These are phyloP conservation scores for Leptarthrus brevirostris DNA, from an alignment of 2,888 invertebrate species.

Conservation along the genomic window DNA sequence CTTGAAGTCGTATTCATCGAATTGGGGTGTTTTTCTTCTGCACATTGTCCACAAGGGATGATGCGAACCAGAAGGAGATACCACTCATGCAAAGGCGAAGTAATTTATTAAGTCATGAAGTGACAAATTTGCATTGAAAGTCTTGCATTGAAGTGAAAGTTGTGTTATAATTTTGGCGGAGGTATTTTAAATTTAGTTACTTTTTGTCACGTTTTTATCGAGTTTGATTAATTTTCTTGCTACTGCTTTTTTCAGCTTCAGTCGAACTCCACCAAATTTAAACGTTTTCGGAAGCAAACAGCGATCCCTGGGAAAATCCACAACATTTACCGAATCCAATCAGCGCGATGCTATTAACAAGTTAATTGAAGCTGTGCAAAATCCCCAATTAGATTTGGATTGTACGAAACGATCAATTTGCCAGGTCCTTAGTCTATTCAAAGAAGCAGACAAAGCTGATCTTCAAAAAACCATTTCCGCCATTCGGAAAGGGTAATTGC, in stretches of 20 bases:
- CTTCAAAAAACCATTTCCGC: slow-evolving; percentile 9
- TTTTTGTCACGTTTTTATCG: too few species aligned
- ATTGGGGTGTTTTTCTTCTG: too few species aligned
- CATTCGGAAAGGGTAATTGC: not conserved
- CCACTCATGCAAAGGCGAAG: too few species aligned
- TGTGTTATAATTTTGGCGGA: too few species aligned
- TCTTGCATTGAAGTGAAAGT: too few species aligned
- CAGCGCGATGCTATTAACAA: not conserved
- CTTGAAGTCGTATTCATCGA: too few species aligned
- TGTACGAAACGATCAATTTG: slow-evolving; percentile 16
- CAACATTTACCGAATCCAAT: not conserved
- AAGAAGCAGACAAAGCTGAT: not conserved
- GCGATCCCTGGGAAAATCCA: not conserved
- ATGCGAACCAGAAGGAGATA: too few species aligned
- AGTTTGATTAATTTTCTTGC: too few species aligned
- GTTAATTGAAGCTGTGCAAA: slow-evolving; percentile 10
- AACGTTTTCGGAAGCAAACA: not conserved
- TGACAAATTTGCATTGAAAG: too few species aligned
- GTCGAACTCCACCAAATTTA: not conserved
- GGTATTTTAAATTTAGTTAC: too few species aligned
- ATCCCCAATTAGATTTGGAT: not conserved
- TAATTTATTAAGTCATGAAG: too few species aligned
- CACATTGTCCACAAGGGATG: too few species aligned
- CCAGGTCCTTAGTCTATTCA: not conserved
- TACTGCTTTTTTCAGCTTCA: not conserved